These are phyloP conservation scores for Ptilodon capucinus DNA, from an alignment of 2,888 invertebrate species.

Conservation along the genomic window DNA sequence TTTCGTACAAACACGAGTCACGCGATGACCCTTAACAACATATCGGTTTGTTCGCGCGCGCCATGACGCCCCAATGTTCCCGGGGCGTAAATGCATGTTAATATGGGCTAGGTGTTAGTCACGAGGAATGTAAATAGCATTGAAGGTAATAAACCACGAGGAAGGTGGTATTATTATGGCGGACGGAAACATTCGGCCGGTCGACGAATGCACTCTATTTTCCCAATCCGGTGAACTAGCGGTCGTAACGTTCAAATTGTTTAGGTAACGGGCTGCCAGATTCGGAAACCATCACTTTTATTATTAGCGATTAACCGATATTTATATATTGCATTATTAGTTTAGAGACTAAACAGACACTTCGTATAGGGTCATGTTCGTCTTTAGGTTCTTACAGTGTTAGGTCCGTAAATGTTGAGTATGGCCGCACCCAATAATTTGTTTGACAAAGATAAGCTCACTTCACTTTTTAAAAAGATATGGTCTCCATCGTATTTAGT, in stretches of 20 bases:
- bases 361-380: no score
- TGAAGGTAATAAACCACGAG: slow-evolving; percentile 47
- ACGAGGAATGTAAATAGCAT: slow-evolving; percentile 56
- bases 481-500: no score
- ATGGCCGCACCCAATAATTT: no score
- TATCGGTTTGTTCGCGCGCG: no score
- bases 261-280: slow-evolving; percentile 3
- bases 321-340: neutral
- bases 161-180: slow-evolving; percentile 43
- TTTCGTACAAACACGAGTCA: no score
- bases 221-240: slow-evolving; percentile 19
- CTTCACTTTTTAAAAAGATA: no score
- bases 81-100: slow-evolving; percentile 38
- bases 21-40: no score
- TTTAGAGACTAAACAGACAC: no score
- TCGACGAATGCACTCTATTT: slow-evolving; percentile 56
- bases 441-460: no score
- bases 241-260: slow-evolving; percentile 21
- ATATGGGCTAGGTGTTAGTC: slow-evolving; percentile 54
- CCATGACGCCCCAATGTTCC: no score
- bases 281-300: neutral
- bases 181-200: slow-evolving; percentile 63
- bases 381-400: no score
- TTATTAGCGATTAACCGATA: neutral
- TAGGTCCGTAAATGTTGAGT: no score